A percentile compares a stretch with the other conserved stretches of the same genome.
Conservation (phyloP, 2,888 invertebrate species). For the Listrodromus nycthemerus region DNA sequence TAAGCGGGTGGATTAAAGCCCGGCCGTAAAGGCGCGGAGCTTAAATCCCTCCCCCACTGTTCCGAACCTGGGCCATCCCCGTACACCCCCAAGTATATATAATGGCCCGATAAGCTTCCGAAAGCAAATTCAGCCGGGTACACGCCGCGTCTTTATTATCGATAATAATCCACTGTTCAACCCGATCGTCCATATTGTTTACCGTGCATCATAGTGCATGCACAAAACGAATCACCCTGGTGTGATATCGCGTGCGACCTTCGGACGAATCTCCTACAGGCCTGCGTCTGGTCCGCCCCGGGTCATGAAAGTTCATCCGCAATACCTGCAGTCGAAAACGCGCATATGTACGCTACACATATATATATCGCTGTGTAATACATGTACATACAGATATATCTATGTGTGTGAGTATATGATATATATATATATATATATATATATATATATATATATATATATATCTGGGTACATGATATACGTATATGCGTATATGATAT, state of each 20-base stretch:
- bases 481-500: slow-evolving; percentile 13
- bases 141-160: slow-evolving; percentile 65
- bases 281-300: slow-evolving; percentile 30
- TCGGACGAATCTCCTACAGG: slow-evolving; percentile 43
- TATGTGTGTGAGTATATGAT: neutral
- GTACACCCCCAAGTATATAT: neutral
- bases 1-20: slow-evolving; percentile 68
- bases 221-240: slow-evolving; percentile 29
- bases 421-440: slow-evolving; percentile 31
- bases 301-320: slow-evolving; percentile 68
- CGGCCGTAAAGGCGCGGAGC: slow-evolving; percentile 69
- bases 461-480: neutral
- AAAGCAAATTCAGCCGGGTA: slow-evolving; percentile 69
- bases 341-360: slow-evolving; percentile 33
- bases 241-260: slow-evolving; percentile 41
- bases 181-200: slow-evolving; percentile 1
- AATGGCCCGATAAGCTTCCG: slow-evolving; percentile 64
- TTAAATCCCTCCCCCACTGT: slow-evolving; percentile 52
- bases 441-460: neutral
- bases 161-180: slow-evolving; percentile 40
- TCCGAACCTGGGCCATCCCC: neutral
- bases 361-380: slow-evolving; percentile 1
- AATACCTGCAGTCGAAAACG: slow-evolving; percentile 66
- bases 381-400: slow-evolving; percentile 8
- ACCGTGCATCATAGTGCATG: neutral